These are phyloP conservation scores for Melanogrammus aeglefinus DNA, from an alignment of 2,797 vertebrate species.

Conservation along the genomic window DNA sequence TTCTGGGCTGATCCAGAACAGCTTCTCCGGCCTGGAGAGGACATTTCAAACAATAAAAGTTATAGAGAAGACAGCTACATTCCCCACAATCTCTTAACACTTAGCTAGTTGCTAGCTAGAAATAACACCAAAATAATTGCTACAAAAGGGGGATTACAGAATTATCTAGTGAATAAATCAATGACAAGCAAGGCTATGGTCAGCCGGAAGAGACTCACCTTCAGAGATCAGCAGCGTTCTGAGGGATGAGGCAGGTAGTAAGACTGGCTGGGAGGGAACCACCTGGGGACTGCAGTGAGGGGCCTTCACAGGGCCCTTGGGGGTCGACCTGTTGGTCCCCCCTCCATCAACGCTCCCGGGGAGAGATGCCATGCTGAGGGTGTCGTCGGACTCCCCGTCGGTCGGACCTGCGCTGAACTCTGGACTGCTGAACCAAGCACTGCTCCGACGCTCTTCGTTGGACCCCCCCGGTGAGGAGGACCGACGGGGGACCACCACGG, in stretches of 20 bases:
- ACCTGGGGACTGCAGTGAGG: conserved; percentile 70
- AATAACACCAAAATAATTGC: too few species aligned
- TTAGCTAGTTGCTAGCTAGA: background rate
- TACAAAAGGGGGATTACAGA: too few species aligned
- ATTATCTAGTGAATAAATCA: background rate
- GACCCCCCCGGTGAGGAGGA: conserved; percentile 64
- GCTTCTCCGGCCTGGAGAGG: conserved; percentile 80
- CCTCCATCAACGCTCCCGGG: conserved; percentile 23
- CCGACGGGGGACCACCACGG: conserved; percentile 56
- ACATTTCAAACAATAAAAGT: background rate
- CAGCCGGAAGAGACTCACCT: conserved; percentile 49
- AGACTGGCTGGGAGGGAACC: conserved; percentile 71
- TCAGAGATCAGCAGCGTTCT: conserved; percentile 81
- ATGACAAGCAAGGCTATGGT: background rate
- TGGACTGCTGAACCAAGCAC: conserved; percentile 80
- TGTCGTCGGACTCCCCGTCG: conserved; percentile 84
- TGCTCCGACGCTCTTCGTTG: conserved; percentile 75
- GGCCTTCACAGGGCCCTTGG: conserved; percentile 75
- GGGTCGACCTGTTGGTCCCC: conserved; percentile 63
- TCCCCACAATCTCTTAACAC: background rate
- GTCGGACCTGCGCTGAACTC: conserved; percentile 89
- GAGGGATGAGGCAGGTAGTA: conserved; percentile 71
- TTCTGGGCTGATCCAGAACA: conserved; percentile 86
- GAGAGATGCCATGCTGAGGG: conserved; percentile 78
- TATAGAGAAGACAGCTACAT: too few species aligned